phyloP scores from a whole-genome alignment of 2,888 invertebrate species.

The Hipparchia sbordonii region DNA sequence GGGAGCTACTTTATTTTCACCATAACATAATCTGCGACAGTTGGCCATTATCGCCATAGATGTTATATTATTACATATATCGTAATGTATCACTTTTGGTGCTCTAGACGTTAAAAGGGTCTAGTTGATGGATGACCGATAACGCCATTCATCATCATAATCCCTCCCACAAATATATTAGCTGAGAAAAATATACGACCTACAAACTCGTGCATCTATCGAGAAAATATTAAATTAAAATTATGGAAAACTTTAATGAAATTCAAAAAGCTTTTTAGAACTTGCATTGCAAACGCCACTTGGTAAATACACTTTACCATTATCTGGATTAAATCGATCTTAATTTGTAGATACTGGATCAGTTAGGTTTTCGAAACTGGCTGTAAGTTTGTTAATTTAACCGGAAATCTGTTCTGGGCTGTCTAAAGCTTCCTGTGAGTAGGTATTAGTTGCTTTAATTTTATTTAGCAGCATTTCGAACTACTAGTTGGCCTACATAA shows the following conservation, averaged over 20 bases:
- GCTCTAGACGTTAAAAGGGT: constrained; percentile 60
- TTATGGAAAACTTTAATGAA: background rate
- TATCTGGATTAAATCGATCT: no score
- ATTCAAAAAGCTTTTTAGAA: background rate
- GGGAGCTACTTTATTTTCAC: background rate
- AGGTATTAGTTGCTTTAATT: no score
- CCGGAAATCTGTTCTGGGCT: background rate
- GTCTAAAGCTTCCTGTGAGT: background rate
- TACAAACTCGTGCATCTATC: background rate
- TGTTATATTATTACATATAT: constrained; percentile 41
- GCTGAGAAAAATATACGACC: constrained; percentile 28
- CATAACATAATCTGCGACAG: constrained; percentile 20
- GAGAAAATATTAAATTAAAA: constrained; percentile 17
- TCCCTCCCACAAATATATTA: constrained; percentile 35
- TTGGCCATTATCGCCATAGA: constrained; percentile 7
- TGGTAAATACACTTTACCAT: no score
- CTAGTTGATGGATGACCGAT: constrained; percentile 53
- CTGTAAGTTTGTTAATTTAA: background rate
- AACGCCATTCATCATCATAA: constrained; percentile 40
- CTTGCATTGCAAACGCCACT: background rate
- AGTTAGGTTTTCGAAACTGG: background rate
- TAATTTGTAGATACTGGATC: no score
- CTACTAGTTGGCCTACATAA: no score
- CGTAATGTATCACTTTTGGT: constrained; percentile 57
- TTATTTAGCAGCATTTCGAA: no score